Evolutionary conservation across 2,797 vertebrate species (phyloP), one percentile per base, ranked within the genome.

Genomic region (Adelosebastes latens): DNA sequence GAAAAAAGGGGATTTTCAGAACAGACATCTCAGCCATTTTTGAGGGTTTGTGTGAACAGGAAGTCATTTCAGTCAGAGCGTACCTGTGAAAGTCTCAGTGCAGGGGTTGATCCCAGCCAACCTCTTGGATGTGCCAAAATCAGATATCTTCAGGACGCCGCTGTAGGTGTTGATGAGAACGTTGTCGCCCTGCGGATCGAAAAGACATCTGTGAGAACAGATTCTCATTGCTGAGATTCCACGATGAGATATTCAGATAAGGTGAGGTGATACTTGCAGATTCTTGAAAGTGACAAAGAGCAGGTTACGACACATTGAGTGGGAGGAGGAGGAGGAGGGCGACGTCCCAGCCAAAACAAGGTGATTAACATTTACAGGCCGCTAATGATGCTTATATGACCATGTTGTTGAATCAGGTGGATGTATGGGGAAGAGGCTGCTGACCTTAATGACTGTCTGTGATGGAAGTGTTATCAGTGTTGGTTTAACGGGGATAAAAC

Each of bases 91-190:
- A 1, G 99, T 99, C 95, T 99, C 99, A 7, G 99, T 99, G 93
- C 97, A 99, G 22, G 98, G 97, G 90, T 99, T 99, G 92, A 99
- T 99, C 88, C 99, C 98, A 74, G 98, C 98, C 83, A 99, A 92
- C 75, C 98, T 96, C 95, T 99, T 99, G 22, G 98, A 99, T 20
- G 99, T 99, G 79, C 99, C 99, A 66, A 99, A 99, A 92, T 99
- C 99, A 0, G 99, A 99, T 88, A 99, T 99, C 96, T 99, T 99
- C 93, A 99, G 95, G 76, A 99, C 97, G 20, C 99, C 99, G 20
- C 99, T 99, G 89, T 99, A 99, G 2, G 99, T 99, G 94, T 99
- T 99, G 92, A 99, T 99, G 91, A 99, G 95, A 62, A 99, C 99
- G 0, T 99, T 99, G 88, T 99, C 99, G 24, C 99, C 99, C 99